A percentile compares a stretch with the other conserved stretches of the same genome.
These are phyloP conservation scores for Nymphalis io DNA, from an alignment of 1,140 invertebrate species.

Conservation along the genomic window DNA sequence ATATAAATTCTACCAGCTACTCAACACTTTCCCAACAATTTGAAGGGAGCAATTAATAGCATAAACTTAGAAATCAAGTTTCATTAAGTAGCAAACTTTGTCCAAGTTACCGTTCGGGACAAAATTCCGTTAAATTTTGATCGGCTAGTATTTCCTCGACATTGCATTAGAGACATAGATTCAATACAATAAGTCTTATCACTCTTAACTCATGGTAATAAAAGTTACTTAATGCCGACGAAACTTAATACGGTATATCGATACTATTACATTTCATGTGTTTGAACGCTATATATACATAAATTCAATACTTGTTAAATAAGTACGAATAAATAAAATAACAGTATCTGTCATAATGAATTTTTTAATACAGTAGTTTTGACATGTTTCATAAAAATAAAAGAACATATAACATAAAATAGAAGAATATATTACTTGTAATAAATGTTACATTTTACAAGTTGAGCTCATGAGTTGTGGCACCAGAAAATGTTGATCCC, in stretches of 20 bases:
- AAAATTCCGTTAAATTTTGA: constrained; percentile 14
- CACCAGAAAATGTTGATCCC: too few relatives aligned
- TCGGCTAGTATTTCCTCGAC: neutral
- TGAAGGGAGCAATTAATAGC: constrained; percentile 24
- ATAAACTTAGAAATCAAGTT: constrained; percentile 26
- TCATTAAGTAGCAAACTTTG: constrained; percentile 27
- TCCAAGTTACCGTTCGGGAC: constrained; percentile 16
- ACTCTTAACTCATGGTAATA: neutral
- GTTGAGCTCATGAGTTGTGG: too few relatives aligned
- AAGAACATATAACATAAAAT: too few relatives aligned
- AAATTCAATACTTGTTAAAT: too few relatives aligned
- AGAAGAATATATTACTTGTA: too few relatives aligned
- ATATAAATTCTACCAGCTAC: neutral
- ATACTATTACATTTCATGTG: neutral
- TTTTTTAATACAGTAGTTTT: too few relatives aligned
- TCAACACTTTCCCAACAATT: constrained; percentile 9
- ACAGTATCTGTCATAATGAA: too few relatives aligned
- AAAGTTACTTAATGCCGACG: neutral
- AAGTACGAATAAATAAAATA: too few relatives aligned
- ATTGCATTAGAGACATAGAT: neutral
- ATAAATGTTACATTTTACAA: too few relatives aligned
- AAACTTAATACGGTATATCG: neutral
- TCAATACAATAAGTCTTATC: neutral
- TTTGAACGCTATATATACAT: too few relatives aligned
- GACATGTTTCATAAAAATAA: too few relatives aligned